A percentile compares a stretch with the other conserved stretches of the same genome.
phyloP scores from a whole-genome alignment of 35 echinoderm and acorn worm genomes.

The Anneissia japonica region DNA sequence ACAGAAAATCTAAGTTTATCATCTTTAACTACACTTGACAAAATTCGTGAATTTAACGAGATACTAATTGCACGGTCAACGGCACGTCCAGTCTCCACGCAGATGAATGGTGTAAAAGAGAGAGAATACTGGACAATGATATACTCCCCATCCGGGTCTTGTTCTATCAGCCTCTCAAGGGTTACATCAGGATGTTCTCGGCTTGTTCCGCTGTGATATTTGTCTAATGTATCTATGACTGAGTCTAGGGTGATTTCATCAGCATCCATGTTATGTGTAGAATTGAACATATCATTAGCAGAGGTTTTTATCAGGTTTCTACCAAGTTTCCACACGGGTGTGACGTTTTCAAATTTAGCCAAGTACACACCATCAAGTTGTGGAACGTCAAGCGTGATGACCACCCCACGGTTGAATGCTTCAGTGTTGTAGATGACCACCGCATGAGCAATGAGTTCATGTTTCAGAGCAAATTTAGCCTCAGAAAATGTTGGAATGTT shows the following conservation, averaged over 20 bases:
- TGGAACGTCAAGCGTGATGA: slow-evolving; percentile 11
- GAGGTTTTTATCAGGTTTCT: slow-evolving; percentile 17
- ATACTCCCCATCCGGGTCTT: background rate
- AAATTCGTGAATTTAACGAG: slow-evolving; percentile 25
- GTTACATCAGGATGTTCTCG: background rate
- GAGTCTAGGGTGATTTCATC: slow-evolving; percentile 4
- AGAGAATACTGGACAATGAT: slow-evolving; percentile 21
- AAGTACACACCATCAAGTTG: slow-evolving; percentile 2
- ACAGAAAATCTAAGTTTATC: slow-evolving; percentile 14
- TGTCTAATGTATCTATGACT: background rate
- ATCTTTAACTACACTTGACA: slow-evolving; percentile 31
- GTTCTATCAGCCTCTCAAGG: background rate
- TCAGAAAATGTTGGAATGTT: slow-evolving; percentile 45
- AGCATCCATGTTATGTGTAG: slow-evolving; percentile 23
- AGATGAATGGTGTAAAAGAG: slow-evolving; percentile 35
- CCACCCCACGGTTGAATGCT: slow-evolving; percentile 36
- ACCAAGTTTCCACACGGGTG: slow-evolving; percentile 6
- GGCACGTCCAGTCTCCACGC: background rate
- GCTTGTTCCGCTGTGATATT: background rate
- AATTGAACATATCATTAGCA: slow-evolving; percentile 12
- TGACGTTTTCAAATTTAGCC: slow-evolving; percentile 45
- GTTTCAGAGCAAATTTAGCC: slow-evolving; percentile 27
- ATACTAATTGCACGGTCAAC: slow-evolving; percentile 7
- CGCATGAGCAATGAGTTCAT: slow-evolving; percentile 46
- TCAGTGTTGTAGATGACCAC: slow-evolving; percentile 11